Evolutionary conservation across 2,888 invertebrate species (phyloP).

Genomic region (Drosophila planitibia): DNA sequence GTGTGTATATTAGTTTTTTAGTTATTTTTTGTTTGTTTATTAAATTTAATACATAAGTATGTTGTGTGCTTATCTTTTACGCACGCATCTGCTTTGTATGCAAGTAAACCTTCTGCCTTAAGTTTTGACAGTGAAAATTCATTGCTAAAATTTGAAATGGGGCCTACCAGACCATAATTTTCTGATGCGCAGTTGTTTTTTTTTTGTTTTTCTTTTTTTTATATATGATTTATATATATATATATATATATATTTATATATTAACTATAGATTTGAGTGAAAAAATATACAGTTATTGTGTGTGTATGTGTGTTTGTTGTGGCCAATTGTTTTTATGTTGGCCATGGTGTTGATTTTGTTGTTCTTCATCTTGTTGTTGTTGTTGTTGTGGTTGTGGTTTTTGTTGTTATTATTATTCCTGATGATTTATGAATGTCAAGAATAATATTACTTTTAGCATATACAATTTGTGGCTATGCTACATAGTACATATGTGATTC

Average conservation of each 20-base stretch:
- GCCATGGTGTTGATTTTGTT: constrained; percentile 3
- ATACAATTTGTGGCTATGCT: constrained; percentile 44
- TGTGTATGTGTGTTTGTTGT: constrained; percentile 11
- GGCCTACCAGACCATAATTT: constrained; percentile 31
- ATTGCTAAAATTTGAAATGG: constrained; percentile 62
- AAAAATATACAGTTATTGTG: constrained; percentile 72
- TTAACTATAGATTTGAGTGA: constrained; percentile 73
- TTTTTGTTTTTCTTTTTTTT: constrained; percentile 6
- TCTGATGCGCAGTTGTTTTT: constrained; percentile 9
- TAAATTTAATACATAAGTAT: constrained; percentile 77
- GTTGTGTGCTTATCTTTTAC: constrained; percentile 64
- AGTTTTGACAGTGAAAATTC: constrained; percentile 53
- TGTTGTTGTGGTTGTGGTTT: neutral
- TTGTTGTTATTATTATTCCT: constrained; percentile 18
- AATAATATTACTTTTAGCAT: constrained; percentile 41
- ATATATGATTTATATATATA: constrained; percentile 65
- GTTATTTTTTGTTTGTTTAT: constrained; percentile 39
- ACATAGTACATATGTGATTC: constrained; percentile 36
- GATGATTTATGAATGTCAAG: constrained; percentile 1
- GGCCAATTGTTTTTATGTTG: constrained; percentile 10
- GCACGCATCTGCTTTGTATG: constrained; percentile 40
- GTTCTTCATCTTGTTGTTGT: neutral
- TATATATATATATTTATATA: constrained; percentile 40
- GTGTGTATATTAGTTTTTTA: constrained; percentile 25
- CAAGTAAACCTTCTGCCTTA: constrained; percentile 51